phyloP scores from a whole-genome alignment of 2,797 vertebrate genomes.

The Stomatorhinus walkeri region DNA sequence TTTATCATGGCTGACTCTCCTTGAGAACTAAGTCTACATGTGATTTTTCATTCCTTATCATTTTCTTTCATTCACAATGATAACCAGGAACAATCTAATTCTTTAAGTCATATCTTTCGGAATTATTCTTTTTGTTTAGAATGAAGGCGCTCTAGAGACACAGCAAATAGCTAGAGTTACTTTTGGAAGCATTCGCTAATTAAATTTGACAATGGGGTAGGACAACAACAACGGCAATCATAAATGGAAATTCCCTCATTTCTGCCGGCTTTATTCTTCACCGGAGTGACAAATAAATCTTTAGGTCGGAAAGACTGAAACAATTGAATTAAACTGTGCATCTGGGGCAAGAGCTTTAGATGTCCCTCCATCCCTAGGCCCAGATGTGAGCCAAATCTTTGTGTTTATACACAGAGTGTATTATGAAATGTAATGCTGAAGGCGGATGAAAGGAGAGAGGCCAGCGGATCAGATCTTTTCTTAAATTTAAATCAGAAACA shows the following conservation, averaged over 20 bases:
- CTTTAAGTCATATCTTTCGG: conserved; percentile 60
- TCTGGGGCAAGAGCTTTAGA: conserved; percentile 61
- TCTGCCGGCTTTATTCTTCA: conserved; percentile 43
- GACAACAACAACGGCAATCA: conserved; percentile 58
- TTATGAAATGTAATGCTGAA: conserved; percentile 25
- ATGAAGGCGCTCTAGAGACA: conserved; percentile 49
- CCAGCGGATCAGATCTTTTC: background rate
- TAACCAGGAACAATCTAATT: conserved; percentile 60
- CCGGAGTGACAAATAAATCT: conserved; percentile 67
- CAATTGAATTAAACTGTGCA: conserved; percentile 63
- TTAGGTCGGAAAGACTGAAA: conserved; percentile 62
- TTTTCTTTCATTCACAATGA: conserved; percentile 61
- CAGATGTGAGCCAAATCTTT: conserved; percentile 60
- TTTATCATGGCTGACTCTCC: conserved; percentile 64
- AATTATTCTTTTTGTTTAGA: conserved; percentile 58
- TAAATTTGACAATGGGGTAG: conserved; percentile 59
- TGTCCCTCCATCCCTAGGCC: conserved; percentile 50
- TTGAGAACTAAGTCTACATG: conserved; percentile 70
- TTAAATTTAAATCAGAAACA: conserved; percentile 17
- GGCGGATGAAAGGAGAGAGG: background rate
- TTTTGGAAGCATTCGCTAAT: conserved; percentile 60
- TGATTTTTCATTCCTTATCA: conserved; percentile 67
- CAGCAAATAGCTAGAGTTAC: conserved; percentile 40
- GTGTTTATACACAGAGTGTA: conserved; percentile 36
- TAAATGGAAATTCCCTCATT: conserved; percentile 49